A percentile compares a stretch with the other conserved stretches of the same genome.
These are phyloP conservation scores for Apamea anceps DNA, from an alignment of 2,888 invertebrate species.

Conservation along the genomic window DNA sequence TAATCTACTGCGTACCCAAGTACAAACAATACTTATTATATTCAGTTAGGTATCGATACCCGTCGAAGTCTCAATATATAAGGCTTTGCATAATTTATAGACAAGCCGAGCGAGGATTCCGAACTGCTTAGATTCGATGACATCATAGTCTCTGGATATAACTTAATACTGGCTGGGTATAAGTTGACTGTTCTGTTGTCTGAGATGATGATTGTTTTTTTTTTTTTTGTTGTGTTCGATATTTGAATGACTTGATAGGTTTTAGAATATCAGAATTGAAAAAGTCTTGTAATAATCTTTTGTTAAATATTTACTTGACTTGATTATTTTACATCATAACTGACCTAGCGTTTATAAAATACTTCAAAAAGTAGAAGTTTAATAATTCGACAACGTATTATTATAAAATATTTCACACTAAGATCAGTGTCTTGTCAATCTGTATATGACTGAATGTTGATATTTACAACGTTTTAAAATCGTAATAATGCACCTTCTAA, in stretches of 20 bases:
- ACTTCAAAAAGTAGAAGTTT: not conserved
- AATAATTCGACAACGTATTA: too few relatives aligned
- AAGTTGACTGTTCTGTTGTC: too few relatives aligned
- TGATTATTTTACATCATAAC: not conserved
- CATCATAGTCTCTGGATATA: slow-evolving; percentile 20
- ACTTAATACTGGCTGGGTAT: slow-evolving; percentile 13
- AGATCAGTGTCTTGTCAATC: not conserved
- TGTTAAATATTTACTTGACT: not conserved
- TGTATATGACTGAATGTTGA: not conserved
- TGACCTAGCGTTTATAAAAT: not conserved
- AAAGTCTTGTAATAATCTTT: not conserved
- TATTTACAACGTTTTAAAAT: not conserved
- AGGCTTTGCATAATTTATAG: slow-evolving; percentile 60
- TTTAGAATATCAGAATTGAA: not conserved
- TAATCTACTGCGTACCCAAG: slow-evolving; percentile 17
- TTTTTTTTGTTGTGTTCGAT: not conserved
- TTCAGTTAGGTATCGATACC: slow-evolving; percentile 18
- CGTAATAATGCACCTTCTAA: not conserved
- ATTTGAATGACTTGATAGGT: not conserved
- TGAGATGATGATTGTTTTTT: not conserved
- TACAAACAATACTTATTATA: slow-evolving; percentile 40
- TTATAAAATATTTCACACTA: not conserved
- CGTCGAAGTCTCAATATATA: slow-evolving; percentile 38
- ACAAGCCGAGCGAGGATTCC: slow-evolving; percentile 26
- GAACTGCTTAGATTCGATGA: slow-evolving; percentile 30